Conservation (phyloP, 1,140 invertebrate species). For the Pentalonia nigronervosa region DNA sequence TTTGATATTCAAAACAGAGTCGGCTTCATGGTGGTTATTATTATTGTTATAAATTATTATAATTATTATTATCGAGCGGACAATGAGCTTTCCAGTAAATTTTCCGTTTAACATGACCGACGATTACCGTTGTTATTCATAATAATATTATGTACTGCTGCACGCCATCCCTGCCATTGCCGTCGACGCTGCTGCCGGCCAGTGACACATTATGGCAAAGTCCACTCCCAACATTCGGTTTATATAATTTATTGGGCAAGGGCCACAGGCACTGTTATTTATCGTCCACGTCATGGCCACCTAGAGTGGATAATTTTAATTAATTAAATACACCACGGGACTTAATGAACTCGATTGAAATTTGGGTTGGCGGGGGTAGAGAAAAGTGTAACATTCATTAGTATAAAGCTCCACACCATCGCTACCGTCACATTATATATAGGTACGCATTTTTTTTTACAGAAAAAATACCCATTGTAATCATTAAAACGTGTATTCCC, state of each 20-base stretch:
- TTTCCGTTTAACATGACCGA: slow-evolving; percentile 19
- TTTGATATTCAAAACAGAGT: slow-evolving; percentile 16
- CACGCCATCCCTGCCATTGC: neutral
- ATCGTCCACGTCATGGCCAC: slow-evolving; percentile 38
- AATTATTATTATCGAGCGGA: neutral
- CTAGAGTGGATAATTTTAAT: slow-evolving; percentile 54
- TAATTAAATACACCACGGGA: slow-evolving; percentile 43
- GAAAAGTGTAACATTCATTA: slow-evolving; percentile 51
- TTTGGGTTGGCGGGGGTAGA: neutral
- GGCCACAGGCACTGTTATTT: slow-evolving; percentile 18
- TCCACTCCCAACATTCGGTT: slow-evolving; percentile 26
- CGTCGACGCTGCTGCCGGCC: neutral
- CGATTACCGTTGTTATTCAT: neutral
- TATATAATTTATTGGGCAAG: slow-evolving; percentile 39
- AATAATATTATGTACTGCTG: neutral
- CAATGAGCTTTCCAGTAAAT: slow-evolving; percentile 1
- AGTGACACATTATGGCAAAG: slow-evolving; percentile 8
- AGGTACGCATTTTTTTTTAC: neutral
- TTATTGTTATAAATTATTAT: slow-evolving; percentile 29
- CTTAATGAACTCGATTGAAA: slow-evolving; percentile 54
- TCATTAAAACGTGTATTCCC: slow-evolving; percentile 50
- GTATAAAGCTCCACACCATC: neutral
- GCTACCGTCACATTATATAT: neutral
- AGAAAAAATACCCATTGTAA: slow-evolving; percentile 49
- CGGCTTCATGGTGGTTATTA: neutral